Evolutionary conservation across 2,113 vertebrate species (phyloP), one percentile per base, ranked within the genome.

Genomic region (Trinectes maculatus): DNA sequence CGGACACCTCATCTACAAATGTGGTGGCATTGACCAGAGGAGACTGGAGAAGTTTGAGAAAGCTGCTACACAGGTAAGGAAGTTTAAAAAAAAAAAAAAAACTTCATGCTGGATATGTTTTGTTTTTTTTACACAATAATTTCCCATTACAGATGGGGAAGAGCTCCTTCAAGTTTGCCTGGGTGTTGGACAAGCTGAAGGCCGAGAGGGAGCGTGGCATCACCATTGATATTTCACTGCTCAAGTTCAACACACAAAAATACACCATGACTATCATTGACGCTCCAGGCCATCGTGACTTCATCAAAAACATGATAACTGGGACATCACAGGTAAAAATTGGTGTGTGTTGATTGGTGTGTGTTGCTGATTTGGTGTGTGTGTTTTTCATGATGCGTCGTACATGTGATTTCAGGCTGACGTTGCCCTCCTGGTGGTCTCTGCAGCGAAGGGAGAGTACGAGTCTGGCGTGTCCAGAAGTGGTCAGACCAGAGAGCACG

Each of bases 281-380:
- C 19, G 94, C 93, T 2, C 94, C 94, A 0, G 94, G 94, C 0
- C 93, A 94, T 60, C 89, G 94, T 2, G 94, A 95, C 65, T 95
- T 94, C 71, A 94, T 94, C 13, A 95, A 94, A 26, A 94, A 94
- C 79, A 94, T 95, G 94, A 92, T 95, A n/a, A 95, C 93, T 0
- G 93, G 93, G n/a, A 93, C 94, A 0, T 93, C 93, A 1, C 93
- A 94, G 92, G 93, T 94, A 69, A 51, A 26, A 4, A 24, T 11
- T 0, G n/a, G 1, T 12, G 1, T 0, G 0, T 3, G 5, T 1
- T 4, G 11, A 25, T 22, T 5, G 5, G 15, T 28, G 12, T n/a
- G 15, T n/a, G 1, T 12, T 1, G 1, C 5, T 3, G 10, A 1
- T 11, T 0, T 2, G 8, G 12, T 2, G 2, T 0, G 5, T 22